These are phyloP conservation scores for Colletes gigas DNA, from an alignment of 1,140 invertebrate genomes.

Conservation along the genomic window DNA sequence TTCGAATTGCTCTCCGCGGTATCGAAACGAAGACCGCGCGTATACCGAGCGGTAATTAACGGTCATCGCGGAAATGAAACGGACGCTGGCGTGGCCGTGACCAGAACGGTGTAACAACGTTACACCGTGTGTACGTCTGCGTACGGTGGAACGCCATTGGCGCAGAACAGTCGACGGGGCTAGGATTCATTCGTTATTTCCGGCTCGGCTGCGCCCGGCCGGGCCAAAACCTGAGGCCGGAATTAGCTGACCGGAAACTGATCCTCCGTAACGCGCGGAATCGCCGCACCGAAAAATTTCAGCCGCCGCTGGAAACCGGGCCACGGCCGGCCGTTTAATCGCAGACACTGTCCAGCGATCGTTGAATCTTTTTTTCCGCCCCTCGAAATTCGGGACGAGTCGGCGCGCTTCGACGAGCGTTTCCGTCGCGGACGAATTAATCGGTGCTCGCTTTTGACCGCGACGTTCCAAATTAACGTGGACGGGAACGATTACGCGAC, in stretches of 20 bases:
- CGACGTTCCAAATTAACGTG: too few species aligned
- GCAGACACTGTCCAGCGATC: too few species aligned
- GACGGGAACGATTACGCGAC: too few species aligned
- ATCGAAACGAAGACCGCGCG: background rate
- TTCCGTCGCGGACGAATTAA: too few species aligned
- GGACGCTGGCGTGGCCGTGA: background rate
- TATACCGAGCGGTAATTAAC: constrained; percentile 25
- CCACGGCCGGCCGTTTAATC: background rate
- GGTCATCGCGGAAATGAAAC: constrained; percentile 23
- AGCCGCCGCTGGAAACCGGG: background rate
- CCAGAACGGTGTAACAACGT: constrained; percentile 11
- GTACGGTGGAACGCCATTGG: constrained; percentile 19
- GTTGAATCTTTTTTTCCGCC: too few species aligned
- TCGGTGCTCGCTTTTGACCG: too few species aligned
- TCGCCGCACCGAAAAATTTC: constrained; percentile 36
- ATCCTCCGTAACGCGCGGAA: constrained; percentile 29
- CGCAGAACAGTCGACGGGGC: constrained; percentile 36
- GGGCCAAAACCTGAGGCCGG: constrained; percentile 1
- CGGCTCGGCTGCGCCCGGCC: constrained; percentile 29
- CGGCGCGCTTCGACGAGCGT: too few species aligned
- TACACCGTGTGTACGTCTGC: constrained; percentile 5
- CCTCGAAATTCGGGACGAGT: too few species aligned
- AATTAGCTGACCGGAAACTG: constrained; percentile 65
- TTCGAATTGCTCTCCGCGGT: background rate
- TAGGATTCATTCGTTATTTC: constrained; percentile 67